phyloP scores from a whole-genome alignment of 2,797 vertebrate genomes.

The Toxotes lorentzi region DNA sequence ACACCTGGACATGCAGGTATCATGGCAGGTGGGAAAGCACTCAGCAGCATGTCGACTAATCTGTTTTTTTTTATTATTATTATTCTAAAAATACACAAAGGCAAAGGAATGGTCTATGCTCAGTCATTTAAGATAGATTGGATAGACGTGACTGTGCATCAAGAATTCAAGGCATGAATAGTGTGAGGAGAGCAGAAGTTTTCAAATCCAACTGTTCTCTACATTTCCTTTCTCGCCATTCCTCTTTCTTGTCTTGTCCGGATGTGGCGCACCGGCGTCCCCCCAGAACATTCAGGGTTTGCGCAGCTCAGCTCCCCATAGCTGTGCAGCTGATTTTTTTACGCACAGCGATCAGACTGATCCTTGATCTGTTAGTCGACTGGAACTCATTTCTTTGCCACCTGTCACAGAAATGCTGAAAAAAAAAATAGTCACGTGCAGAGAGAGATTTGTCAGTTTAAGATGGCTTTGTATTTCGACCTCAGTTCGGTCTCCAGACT shows the following conservation, averaged over 20 bases:
- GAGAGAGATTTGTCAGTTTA: background rate
- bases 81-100: background rate
- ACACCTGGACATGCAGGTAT: slow-evolving; percentile 38
- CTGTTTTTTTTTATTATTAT: background rate
- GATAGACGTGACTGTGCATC: background rate
- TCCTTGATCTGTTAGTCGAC: background rate
- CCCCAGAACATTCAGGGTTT: background rate
- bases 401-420: background rate
- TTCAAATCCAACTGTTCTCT: slow-evolving; percentile 3
- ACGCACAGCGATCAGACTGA: background rate
- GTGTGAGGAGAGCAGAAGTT: background rate
- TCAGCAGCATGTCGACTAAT: background rate
- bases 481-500: no score
- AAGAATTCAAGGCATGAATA: background rate
- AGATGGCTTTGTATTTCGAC: background rate
- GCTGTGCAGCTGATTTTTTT: slow-evolving; percentile 10
- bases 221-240: slow-evolving; percentile 17
- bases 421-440: background rate
- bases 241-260: background rate
- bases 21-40: background rate
- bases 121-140: background rate
- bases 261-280: slow-evolving; percentile 20
- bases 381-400: accelerated
- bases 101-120: background rate
- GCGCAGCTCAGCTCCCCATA: background rate